Evolutionary conservation across 2,797 vertebrate genomes (phyloP), one percentile per base, ranked within the genome.

Genomic region (Rhinoraja longicauda): DNA sequence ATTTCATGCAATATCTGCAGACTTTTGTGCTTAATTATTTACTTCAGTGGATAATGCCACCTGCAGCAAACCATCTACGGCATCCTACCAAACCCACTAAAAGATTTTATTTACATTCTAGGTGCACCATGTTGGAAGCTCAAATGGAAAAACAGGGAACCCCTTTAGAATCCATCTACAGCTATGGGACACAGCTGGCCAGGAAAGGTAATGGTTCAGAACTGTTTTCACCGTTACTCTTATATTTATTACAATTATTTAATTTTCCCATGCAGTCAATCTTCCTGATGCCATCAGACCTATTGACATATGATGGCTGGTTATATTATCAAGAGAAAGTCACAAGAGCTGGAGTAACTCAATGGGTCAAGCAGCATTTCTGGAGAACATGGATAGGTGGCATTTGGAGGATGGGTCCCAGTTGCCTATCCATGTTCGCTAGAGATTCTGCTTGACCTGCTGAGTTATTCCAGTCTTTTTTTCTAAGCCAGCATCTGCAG

Each of bases 111-210:
- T 77, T 26, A 32, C 76, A 12, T 90, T 93, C 62, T 93, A 99
- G 98, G 95, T 97, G 45, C 99, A 99, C 94, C 97, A 96, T 59
- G 96, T 97, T 7, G 96, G 96, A 94, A 97, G 97, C 93, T 93
- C 97, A 9, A 98, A 98, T 96, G 98, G 96, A 81, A 96, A 97
- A 70, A 95, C 97, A 0, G 98, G 98, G 72, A 98, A 98, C 94
- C 96, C 97, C 21, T 98, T 98, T 94, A 99, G 98, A 95, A 98
- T 99, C 0, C 98, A 99, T 94, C 97, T 99, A 57, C 98, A 99
- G 95, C 98, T 99, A 7, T 99, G 98, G 98, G 98, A 99, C 96
- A 99, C 98, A 3, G 98, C 98, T 0, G 98, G 98, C 90, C 98
- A 99, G 95, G 98, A 99, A 95, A 97, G 98, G 98, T 98, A 96